Evolutionary conservation across 2,888 invertebrate species (phyloP).

Genomic region (Apeira syringaria): DNA sequence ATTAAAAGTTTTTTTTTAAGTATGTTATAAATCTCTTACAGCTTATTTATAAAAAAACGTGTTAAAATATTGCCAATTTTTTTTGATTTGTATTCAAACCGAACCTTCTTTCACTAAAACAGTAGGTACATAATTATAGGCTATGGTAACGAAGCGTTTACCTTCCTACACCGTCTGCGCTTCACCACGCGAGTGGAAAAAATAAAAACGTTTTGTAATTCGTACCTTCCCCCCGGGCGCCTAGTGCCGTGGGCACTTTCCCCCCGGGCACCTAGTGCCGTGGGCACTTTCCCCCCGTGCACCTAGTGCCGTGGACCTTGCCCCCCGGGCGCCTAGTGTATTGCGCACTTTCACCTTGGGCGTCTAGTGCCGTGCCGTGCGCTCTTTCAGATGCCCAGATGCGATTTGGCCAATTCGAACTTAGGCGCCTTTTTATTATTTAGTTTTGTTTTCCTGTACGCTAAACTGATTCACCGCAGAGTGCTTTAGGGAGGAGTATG

Average conservation of each 20-base stretch:
- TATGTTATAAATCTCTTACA: no score
- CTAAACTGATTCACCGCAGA: conserved; percentile 41
- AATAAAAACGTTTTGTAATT: conserved; percentile 59
- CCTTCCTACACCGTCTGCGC: conserved; percentile 58
- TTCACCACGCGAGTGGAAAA: conserved; percentile 57
- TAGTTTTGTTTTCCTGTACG: conserved; percentile 47
- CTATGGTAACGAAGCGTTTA: conserved; percentile 61
- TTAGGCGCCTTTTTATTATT: conserved; percentile 47
- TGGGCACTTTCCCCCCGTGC: conserved; percentile 14
- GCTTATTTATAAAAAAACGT: no score
- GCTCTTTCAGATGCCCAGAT: conserved; percentile 46
- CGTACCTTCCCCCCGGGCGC: conserved; percentile 16
- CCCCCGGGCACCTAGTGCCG: no score
- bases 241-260: no score
- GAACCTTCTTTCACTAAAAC: no score
- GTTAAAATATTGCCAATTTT: no score
- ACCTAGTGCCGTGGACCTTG: no score
- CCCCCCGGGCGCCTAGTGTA: no score
- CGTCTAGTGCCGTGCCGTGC: conserved; percentile 2
- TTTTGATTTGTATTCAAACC: no score
- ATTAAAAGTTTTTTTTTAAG: no score
- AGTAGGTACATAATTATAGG: conserved; percentile 3
- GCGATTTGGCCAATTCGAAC: conserved; percentile 63
- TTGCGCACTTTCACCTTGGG: conserved; percentile 20
- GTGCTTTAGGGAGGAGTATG: conserved; percentile 32